These are phyloP conservation scores for Herminia tarsipennalis DNA, from an alignment of 2,888 invertebrate species.

Conservation along the genomic window DNA sequence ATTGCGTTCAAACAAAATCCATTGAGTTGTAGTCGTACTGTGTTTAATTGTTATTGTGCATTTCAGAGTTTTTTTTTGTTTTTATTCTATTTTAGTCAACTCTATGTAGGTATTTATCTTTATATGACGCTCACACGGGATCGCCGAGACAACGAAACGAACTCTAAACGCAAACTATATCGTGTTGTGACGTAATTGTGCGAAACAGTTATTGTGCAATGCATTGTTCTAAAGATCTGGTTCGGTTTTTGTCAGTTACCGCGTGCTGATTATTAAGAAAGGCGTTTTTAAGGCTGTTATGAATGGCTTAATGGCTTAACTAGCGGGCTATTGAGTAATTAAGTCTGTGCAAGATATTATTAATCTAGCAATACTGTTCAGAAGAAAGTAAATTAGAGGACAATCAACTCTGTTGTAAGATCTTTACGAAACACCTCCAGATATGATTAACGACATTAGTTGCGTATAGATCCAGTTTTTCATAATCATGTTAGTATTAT, in stretches of 20 bases:
- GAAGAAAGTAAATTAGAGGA: slow-evolving; percentile 4
- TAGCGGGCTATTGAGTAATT: slow-evolving; percentile 12
- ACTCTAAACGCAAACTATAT: slow-evolving; percentile 21
- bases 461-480: too few relatives aligned
- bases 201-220: slow-evolving; percentile 46
- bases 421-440: too few relatives aligned
- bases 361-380: not conserved
- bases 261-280: slow-evolving; percentile 29
- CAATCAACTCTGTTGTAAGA: not conserved
- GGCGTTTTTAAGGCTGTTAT: slow-evolving; percentile 13
- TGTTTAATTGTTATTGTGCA: too few relatives aligned
- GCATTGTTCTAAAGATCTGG: slow-evolving; percentile 45
- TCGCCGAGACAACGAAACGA: slow-evolving; percentile 18
- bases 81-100: too few relatives aligned
- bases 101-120: slow-evolving; percentile 1
- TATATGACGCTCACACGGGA: slow-evolving; percentile 38
- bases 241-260: slow-evolving; percentile 38
- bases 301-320: slow-evolving; percentile 1
- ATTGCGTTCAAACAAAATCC: too few relatives aligned
- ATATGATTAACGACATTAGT: not conserved
- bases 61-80: too few relatives aligned
- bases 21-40: too few relatives aligned
- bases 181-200: slow-evolving; percentile 43
- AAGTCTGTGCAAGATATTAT: not conserved
- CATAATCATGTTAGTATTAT: too few relatives aligned